These are phyloP conservation scores for Montipora foliosa DNA, from an alignment of 64 coral and sea anemone genomes.

Conservation along the genomic window DNA sequence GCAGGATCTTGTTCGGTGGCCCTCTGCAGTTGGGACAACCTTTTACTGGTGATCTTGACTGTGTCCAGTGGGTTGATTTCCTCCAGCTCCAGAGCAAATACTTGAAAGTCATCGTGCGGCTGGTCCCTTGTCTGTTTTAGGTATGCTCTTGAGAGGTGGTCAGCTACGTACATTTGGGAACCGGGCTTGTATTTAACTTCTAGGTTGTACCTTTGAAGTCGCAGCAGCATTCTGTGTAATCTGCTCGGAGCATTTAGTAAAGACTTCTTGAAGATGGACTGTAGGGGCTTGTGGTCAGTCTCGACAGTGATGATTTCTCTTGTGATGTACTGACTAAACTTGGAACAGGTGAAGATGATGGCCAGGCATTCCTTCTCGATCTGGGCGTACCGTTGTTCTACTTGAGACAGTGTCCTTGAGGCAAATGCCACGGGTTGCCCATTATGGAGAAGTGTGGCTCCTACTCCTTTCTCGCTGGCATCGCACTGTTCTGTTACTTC, in stretches of 20 bases:
- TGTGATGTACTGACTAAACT: slow-evolving; percentile 58
- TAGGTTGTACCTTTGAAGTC: slow-evolving; percentile 37
- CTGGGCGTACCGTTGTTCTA: slow-evolving; percentile 58
- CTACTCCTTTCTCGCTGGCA: slow-evolving; percentile 45
- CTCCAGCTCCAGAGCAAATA: slow-evolving; percentile 36
- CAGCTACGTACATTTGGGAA: slow-evolving; percentile 53
- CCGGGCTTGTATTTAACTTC: slow-evolving; percentile 38
- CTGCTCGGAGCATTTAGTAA: slow-evolving; percentile 13
- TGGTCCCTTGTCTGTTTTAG: background rate
- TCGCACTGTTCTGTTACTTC: slow-evolving; percentile 59
- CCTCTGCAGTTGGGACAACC: slow-evolving; percentile 63
- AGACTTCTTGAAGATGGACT: slow-evolving; percentile 61
- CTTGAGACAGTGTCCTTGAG: slow-evolving; percentile 51
- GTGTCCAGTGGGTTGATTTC: slow-evolving; percentile 13
- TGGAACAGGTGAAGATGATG: slow-evolving; percentile 49
- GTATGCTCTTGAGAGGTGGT: slow-evolving; percentile 67
- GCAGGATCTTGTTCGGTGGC: slow-evolving; percentile 54
- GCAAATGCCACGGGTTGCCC: slow-evolving; percentile 66
- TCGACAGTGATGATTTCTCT: slow-evolving; percentile 38
- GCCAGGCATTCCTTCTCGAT: slow-evolving; percentile 68
- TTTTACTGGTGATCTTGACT: slow-evolving; percentile 34
- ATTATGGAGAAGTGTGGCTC: slow-evolving; percentile 42
- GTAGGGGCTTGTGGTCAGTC: slow-evolving; percentile 59
- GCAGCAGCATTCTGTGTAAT: slow-evolving; percentile 42
- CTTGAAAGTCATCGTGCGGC: slow-evolving; percentile 23